phyloP scores from a whole-genome alignment of 2,113 vertebrate species.

The Tetrax tetrax region DNA sequence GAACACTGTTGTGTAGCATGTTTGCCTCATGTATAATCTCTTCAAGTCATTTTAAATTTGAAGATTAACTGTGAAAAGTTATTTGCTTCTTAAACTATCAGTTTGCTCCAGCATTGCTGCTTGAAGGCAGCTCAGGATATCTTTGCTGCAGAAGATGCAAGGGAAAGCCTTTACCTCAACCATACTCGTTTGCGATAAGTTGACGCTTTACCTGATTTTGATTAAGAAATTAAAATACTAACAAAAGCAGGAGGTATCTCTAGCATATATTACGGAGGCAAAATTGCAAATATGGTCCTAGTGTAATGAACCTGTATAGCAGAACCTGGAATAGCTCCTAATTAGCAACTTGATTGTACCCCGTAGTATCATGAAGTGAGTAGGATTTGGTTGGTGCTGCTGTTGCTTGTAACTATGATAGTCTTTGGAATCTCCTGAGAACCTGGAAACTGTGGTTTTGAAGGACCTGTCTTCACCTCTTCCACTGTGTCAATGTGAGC shows the following conservation, averaged over 20 bases:
- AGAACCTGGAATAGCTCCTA: not conserved
- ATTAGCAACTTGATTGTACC: not conserved
- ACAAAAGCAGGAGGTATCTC: not conserved
- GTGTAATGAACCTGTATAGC: not conserved
- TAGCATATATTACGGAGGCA: not conserved
- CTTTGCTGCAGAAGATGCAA: not conserved
- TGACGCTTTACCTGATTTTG: not conserved
- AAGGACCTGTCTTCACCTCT: not conserved
- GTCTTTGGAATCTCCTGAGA: not conserved
- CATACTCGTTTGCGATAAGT: not conserved
- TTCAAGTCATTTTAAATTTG: conserved; percentile 31
- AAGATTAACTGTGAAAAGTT: conserved; percentile 45
- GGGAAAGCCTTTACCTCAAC: not conserved
- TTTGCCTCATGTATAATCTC: conserved; percentile 28
- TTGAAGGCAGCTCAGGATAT: conserved; percentile 1
- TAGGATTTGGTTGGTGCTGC: not conserved
- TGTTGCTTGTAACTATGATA: not conserved
- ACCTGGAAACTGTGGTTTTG: not conserved
- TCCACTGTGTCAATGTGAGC: not conserved
- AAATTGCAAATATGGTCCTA: not conserved
- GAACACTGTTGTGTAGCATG: not conserved
- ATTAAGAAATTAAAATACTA: not conserved
- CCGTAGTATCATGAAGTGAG: not conserved
- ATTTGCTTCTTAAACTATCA: conserved; percentile 27
- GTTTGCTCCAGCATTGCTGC: not conserved